These are phyloP conservation scores for Gallinago stenura DNA, from an alignment of 2,797 vertebrate genomes.

Conservation along the genomic window DNA sequence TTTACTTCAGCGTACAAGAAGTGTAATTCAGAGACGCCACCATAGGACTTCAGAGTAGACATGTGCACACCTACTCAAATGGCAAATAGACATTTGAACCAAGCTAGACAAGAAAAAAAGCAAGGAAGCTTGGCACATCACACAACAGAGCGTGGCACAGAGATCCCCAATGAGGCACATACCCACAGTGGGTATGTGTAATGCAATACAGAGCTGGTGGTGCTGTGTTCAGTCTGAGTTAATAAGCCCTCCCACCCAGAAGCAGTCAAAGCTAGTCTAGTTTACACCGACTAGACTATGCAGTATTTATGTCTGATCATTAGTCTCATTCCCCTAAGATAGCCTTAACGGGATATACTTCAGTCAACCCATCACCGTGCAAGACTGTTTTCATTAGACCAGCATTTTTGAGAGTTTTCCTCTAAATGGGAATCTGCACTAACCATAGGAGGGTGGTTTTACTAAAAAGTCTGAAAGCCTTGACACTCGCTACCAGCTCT, in stretches of 20 bases:
- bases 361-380: background rate
- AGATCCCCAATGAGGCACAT: fast-evolving
- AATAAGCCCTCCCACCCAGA: background rate
- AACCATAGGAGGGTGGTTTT: background rate
- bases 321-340: background rate
- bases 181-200: too few species aligned
- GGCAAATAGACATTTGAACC: background rate
- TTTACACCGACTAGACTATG: background rate
- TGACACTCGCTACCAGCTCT: background rate
- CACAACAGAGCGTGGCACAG: background rate
- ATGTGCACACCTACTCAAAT: background rate
- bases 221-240: background rate
- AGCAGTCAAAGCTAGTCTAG: background rate
- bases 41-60: background rate
- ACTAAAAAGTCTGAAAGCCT: background rate
- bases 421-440: background rate
- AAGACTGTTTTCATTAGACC: background rate
- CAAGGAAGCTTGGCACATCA: background rate
- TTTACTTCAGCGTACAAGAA: background rate
- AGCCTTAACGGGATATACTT: background rate
- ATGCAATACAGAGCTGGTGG: background rate
- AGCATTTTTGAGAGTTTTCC: background rate
- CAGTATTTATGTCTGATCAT: background rate
- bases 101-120: background rate
- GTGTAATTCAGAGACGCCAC: background rate